phyloP scores from a whole-genome alignment of 1,140 invertebrate species.

The Delia radicum region DNA sequence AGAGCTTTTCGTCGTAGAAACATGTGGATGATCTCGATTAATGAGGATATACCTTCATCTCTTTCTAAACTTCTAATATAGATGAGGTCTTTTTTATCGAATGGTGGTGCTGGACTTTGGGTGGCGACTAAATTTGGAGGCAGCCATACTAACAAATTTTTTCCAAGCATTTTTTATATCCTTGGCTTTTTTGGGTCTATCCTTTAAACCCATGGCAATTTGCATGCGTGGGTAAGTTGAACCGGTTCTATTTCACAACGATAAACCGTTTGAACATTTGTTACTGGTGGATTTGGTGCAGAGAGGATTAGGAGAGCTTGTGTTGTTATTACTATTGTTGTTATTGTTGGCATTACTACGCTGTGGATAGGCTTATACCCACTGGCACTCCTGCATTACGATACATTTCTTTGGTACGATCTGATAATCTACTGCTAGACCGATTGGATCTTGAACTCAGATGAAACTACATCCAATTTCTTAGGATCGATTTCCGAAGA shows the following conservation, averaged over 20 bases:
- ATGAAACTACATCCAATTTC: constrained; percentile 48
- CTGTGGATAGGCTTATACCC: constrained; percentile 51
- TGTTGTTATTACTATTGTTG: constrained; percentile 32
- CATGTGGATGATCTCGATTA: constrained; percentile 44
- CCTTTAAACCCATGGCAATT: constrained; percentile 51
- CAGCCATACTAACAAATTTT: constrained; percentile 53
- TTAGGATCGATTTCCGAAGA: constrained; percentile 39
- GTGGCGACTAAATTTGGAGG: constrained; percentile 53
- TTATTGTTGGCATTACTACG: constrained; percentile 32
- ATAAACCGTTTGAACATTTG: constrained; percentile 49
- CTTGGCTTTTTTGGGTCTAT: constrained; percentile 52
- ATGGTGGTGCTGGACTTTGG: constrained; percentile 47
- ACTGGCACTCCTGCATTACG: constrained; percentile 50
- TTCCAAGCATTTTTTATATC: constrained; percentile 57
- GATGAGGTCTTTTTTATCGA: constrained; percentile 41
- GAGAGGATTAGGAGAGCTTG: constrained; percentile 2
- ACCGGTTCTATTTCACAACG: constrained; percentile 51
- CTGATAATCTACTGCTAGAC: constrained; percentile 48
- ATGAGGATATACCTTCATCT: constrained; percentile 51
- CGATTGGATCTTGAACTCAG: constrained; percentile 51
- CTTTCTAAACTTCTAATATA: constrained; percentile 40
- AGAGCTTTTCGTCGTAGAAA: constrained; percentile 33
- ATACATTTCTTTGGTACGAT: constrained; percentile 53
- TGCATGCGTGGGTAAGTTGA: constrained; percentile 51
- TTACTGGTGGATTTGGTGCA: constrained; percentile 13